Evolutionary conservation across 2,113 vertebrate species (phyloP).

Genomic region (Neotoma lepida): DNA sequence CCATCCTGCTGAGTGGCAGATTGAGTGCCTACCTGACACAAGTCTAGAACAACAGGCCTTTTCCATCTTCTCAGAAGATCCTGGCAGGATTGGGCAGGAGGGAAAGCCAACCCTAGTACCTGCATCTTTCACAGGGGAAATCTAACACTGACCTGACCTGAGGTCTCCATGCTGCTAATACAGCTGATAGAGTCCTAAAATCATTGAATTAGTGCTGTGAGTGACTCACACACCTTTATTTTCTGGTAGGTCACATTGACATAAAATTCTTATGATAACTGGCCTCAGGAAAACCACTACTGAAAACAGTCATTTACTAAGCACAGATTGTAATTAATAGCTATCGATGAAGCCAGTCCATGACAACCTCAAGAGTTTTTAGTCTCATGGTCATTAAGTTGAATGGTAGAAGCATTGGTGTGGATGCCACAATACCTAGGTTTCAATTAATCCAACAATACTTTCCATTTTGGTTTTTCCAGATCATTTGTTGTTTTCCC

Average conservation of each 20-base stretch:
- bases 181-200: background rate
- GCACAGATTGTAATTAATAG: background rate
- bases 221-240: background rate
- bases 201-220: background rate
- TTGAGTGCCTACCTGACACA: background rate
- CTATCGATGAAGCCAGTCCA: background rate
- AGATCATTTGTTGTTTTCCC: background rate
- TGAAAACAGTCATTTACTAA: slow-evolving; percentile 55
- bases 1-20: background rate
- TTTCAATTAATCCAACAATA: background rate
- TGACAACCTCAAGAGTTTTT: background rate
- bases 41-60: background rate
- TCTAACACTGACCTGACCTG: background rate
- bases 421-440: background rate
- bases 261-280: slow-evolving; percentile 35
- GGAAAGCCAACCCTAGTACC: background rate
- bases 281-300: background rate
- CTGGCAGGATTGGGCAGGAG: background rate
- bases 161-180: background rate
- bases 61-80: background rate
- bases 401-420: background rate
- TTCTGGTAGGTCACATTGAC: slow-evolving; percentile 54
- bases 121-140: background rate
- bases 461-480: background rate
- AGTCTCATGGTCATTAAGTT: background rate